These are phyloP conservation scores for Hyaena hyaena DNA, from an alignment of 2,113 vertebrate genomes.

Conservation along the genomic window DNA sequence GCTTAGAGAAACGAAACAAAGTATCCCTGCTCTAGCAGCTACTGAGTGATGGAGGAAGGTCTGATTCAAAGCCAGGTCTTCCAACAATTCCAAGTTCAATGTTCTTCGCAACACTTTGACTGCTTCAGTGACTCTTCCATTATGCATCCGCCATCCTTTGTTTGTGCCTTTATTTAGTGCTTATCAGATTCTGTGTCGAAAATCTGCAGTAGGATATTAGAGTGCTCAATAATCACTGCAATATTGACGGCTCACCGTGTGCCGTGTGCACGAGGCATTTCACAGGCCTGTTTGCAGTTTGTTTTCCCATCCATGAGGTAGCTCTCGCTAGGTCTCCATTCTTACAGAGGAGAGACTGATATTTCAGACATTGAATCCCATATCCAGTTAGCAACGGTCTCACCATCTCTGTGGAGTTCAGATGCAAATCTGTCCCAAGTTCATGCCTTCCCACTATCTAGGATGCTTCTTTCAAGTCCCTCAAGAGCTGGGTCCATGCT, in stretches of 20 bases:
- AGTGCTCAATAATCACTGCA: neutral
- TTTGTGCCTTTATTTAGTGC: conserved; percentile 1
- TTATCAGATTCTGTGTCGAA: neutral
- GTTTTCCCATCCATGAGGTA: neutral
- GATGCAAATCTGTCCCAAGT: neutral
- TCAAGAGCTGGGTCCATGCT: no score
- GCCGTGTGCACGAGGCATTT: neutral
- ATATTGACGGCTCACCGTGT: neutral
- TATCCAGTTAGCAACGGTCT: neutral
- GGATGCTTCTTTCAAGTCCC: neutral
- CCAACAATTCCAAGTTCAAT: neutral
- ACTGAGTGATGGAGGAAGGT: neutral
- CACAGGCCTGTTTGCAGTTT: neutral
- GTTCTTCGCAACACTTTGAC: neutral
- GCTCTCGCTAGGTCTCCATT: neutral
- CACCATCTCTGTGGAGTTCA: neutral
- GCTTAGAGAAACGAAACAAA: neutral
- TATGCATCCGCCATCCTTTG: neutral
- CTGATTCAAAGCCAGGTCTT: neutral
- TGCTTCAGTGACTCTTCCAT: neutral
- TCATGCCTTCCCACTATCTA: neutral
- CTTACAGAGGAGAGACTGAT: neutral
- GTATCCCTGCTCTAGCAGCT: neutral
- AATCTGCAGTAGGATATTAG: neutral
- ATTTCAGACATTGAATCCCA: neutral